Evolutionary conservation across 92 coral and sea anemone genomes (phyloP), one percentile per base, ranked within the genome.

Genomic region (Siderastrea siderea): DNA sequence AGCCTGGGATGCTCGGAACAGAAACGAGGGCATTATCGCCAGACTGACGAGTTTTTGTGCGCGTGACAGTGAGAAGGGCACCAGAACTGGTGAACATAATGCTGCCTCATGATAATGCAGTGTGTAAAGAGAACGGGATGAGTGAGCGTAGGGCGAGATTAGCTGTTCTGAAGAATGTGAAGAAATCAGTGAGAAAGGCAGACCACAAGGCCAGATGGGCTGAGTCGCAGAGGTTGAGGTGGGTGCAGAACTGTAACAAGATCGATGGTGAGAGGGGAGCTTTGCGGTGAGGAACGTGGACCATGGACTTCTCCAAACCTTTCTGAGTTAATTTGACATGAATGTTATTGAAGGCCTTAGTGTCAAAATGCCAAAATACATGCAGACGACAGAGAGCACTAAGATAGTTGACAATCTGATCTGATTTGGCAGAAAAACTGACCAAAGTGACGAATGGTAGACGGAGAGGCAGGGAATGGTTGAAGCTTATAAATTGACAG

Each of bases 161-260:
- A 60, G 87, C 80, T 72, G 62, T 72, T 50, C 88, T 55, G 50
- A 84, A 84, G 67, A 74, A 84, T 14, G 88, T 74, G 64, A 73
- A 84, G 61, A 73, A 84, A 71, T 81, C 80, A 47, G 74, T 74
- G 38, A 84, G 79, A 9, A 62, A 11, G 48, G 71, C 67, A 46
- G 59, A 49, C 85, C 85, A 67, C 71, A 77, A 51, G 61, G 81
- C 68, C 5, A 77, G 44, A 51, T 83, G 87, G 62, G 80, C 79
- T 16, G 87, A 83, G 49, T 83, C 62, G 59, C 49, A 3, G 44
- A 83, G 9, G 50, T 83, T 71, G 3, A 83, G 70, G 53, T 83
- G 79, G 51, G 14, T 15, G 45, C 44, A 12, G 16, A 83, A 83
- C 15, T 83, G 70, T 58, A 72, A 46, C 61, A 83, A 16, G 12